Percentiles rank a stretch among this genome's conserved stretches.
Conservation (phyloP, 2,113 vertebrate genomes). For the Periophthalmodon schlosseri region DNA sequence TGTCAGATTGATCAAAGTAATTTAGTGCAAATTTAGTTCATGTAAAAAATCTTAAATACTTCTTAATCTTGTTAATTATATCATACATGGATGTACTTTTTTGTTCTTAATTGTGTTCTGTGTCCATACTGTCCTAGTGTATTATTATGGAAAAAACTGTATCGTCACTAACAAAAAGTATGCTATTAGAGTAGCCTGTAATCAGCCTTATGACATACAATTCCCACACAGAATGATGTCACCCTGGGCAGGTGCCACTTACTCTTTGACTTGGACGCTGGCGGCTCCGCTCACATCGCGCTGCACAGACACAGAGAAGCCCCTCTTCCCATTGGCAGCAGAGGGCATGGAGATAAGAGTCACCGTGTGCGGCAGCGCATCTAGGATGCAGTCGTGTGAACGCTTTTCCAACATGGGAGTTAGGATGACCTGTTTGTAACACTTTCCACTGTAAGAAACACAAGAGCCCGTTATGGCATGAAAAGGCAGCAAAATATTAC, state of each 20-base stretch:
- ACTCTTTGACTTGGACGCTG: conserved; percentile 95
- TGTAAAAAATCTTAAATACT: background rate
- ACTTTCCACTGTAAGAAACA: conserved; percentile 83
- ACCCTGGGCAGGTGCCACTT: conserved; percentile 70
- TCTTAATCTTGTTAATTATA: background rate
- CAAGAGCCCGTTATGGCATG: conserved; percentile 2
- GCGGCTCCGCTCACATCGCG: conserved; percentile 81
- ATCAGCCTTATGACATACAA: conserved; percentile 36
- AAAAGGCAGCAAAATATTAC: background rate
- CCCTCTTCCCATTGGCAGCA: conserved; percentile 86
- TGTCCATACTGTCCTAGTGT: background rate
- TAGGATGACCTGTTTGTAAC: conserved; percentile 92
- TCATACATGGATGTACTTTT: background rate
- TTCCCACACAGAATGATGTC: background rate
- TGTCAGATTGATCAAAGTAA: background rate
- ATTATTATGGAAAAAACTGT: background rate
- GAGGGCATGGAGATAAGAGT: conserved; percentile 93
- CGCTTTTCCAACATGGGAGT: conserved; percentile 92
- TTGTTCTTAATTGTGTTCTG: background rate
- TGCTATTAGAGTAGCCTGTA: conserved; percentile 32
- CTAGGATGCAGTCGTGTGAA: conserved; percentile 83
- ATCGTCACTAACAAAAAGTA: background rate
- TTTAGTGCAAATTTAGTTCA: background rate
- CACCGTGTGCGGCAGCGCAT: conserved; percentile 90
- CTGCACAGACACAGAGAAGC: conserved; percentile 87